These are phyloP conservation scores for Bicyclus anynana DNA, from an alignment of 1,140 invertebrate genomes.

Conservation along the genomic window DNA sequence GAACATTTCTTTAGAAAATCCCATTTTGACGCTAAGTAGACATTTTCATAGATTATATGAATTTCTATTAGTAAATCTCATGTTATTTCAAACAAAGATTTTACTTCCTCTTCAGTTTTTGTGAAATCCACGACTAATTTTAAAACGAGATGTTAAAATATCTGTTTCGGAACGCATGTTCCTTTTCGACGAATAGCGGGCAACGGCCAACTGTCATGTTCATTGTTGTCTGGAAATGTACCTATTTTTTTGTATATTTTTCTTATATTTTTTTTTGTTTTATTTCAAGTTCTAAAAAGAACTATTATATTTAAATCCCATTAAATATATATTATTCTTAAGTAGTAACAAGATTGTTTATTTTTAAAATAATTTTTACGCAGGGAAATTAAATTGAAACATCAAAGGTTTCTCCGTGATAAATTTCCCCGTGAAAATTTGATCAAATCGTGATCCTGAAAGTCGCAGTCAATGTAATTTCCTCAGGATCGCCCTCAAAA, in stretches of 20 bases:
- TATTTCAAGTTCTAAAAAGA: neutral
- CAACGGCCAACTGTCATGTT: slow-evolving; percentile 18
- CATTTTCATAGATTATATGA: no score
- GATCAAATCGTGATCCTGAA: slow-evolving; percentile 32
- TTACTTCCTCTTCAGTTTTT: neutral
- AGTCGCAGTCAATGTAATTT: slow-evolving; percentile 55
- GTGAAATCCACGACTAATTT: neutral
- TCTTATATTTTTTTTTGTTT: neutral
- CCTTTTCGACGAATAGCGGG: slow-evolving; percentile 9
- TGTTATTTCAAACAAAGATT: no score
- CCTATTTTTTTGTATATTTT: neutral
- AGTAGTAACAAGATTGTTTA: neutral
- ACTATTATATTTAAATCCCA: neutral
- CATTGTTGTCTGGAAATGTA: slow-evolving; percentile 22
- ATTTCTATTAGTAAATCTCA: no score
- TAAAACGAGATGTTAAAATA: neutral
- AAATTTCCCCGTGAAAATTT: slow-evolving; percentile 38
- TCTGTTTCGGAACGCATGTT: slow-evolving; percentile 18
- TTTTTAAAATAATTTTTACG: neutral
- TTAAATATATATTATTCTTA: neutral
- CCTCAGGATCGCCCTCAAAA: slow-evolving; percentile 53
- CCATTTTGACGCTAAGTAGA: no score
- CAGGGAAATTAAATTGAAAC: neutral
- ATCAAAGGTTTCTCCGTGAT: neutral
- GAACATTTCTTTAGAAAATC: neutral